Percentiles rank a stretch among this genome's conserved stretches.
Conservation (phyloP, 1,140 invertebrate species). For the Antheraea pernyi region DNA sequence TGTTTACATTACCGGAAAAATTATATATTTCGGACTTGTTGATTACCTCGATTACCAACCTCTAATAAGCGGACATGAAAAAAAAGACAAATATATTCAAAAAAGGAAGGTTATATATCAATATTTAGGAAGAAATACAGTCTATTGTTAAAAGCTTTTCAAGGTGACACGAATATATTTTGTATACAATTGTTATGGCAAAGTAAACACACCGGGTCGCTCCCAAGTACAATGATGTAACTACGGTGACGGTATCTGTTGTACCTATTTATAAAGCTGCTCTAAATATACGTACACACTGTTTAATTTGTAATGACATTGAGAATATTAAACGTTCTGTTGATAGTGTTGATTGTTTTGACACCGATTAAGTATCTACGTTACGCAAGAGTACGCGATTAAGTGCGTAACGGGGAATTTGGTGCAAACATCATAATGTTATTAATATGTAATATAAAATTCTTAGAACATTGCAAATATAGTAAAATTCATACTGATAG, state of each 20-base stretch:
- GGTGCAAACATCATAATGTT: too few relatives aligned
- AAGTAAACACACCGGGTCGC: slow-evolving; percentile 41
- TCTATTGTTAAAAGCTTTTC: slow-evolving; percentile 7
- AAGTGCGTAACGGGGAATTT: background rate
- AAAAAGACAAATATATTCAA: background rate
- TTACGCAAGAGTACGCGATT: too few relatives aligned
- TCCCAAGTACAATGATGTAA: slow-evolving; percentile 50
- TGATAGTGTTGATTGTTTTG: slow-evolving; percentile 12
- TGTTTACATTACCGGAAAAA: too few relatives aligned
- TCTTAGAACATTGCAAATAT: too few relatives aligned
- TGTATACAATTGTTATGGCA: slow-evolving; percentile 35
- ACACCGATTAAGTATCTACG: background rate
- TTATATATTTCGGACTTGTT: too few relatives aligned
- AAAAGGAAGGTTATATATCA: background rate
- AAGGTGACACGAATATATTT: slow-evolving; percentile 35
- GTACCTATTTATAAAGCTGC: slow-evolving; percentile 40
- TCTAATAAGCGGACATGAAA: background rate
- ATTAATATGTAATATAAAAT: too few relatives aligned
- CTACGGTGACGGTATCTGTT: slow-evolving; percentile 39
- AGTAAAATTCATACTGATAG: too few relatives aligned
- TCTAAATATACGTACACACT: slow-evolving; percentile 22
- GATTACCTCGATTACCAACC: too few relatives aligned
- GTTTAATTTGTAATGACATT: slow-evolving; percentile 36
- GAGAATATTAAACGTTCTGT: slow-evolving; percentile 25
- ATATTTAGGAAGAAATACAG: background rate